phyloP scores from a whole-genome alignment of 2,888 invertebrate genomes.

The Megaustenia siamemsis region DNA sequence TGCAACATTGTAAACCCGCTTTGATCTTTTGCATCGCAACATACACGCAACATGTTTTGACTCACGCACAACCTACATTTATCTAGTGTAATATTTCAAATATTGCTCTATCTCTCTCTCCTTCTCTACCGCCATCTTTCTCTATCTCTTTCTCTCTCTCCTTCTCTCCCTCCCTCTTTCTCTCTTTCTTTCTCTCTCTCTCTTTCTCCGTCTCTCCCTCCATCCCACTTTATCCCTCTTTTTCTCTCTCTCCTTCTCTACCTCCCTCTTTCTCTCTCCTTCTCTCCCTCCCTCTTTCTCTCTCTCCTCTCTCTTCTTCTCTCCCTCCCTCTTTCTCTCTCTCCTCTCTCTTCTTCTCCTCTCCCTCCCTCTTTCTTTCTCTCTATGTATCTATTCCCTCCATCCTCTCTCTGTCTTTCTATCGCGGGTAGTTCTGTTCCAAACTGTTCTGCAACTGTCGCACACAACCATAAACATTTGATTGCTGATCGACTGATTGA shows the following conservation, averaged over 20 bases:
- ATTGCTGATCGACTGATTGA: no score
- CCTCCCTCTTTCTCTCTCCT: slow-evolving; percentile 33
- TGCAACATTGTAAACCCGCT: no score
- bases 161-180: slow-evolving; percentile 33
- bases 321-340: not conserved
- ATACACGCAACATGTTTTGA: no score
- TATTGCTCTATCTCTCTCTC: not conserved
- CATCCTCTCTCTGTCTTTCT: not conserved
- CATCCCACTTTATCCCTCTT: slow-evolving; percentile 32
- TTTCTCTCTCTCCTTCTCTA: slow-evolving; percentile 44
- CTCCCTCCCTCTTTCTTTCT: slow-evolving; percentile 5
- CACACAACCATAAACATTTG: no score
- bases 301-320: slow-evolving; percentile 29
- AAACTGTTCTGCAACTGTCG: no score
- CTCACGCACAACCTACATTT: not conserved
- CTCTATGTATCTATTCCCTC: no score
- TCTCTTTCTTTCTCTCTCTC: slow-evolving; percentile 47
- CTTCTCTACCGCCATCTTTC: not conserved
- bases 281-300: slow-evolving; percentile 44
- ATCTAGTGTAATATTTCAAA: no score
- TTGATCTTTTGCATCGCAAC: no score
- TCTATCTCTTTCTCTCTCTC: not conserved
- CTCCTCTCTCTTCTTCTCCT: slow-evolving; percentile 17
- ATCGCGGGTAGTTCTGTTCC: no score
- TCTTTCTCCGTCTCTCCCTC: slow-evolving; percentile 38